Percentiles rank a stretch among this genome's conserved stretches.
phyloP scores from a whole-genome alignment of 2,113 vertebrate species.

The Labrus mixtus region DNA sequence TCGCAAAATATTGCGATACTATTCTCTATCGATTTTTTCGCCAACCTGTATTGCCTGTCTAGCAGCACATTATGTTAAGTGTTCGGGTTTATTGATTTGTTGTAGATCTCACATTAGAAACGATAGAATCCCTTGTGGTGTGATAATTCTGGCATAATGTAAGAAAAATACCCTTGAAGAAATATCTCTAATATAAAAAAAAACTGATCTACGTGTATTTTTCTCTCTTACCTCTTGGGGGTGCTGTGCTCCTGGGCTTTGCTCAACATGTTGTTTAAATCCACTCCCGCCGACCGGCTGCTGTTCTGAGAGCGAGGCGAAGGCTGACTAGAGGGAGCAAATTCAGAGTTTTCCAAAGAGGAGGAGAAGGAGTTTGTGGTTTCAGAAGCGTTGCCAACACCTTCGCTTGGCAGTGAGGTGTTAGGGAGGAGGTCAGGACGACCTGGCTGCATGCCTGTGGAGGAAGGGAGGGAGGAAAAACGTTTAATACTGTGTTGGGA shows the following conservation, averaged over 20 bases:
- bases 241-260: slow-evolving; percentile 40
- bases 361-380: slow-evolving; percentile 76
- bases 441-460: slow-evolving; percentile 81
- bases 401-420: slow-evolving; percentile 78
- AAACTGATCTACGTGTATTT: neutral
- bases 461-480: slow-evolving; percentile 12
- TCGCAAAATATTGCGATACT: too few relatives aligned
- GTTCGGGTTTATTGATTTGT: neutral
- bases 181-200: neutral
- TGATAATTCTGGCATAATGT: neutral
- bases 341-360: slow-evolving; percentile 73
- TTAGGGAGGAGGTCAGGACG: slow-evolving; percentile 90
- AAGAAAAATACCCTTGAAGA: neutral
- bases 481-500: slow-evolving; percentile 11
- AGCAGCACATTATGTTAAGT: too few relatives aligned
- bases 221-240: slow-evolving; percentile 55
- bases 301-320: slow-evolving; percentile 25
- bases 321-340: slow-evolving; percentile 18
- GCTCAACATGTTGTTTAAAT: slow-evolving; percentile 21
- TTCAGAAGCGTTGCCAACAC: slow-evolving; percentile 77
- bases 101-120: neutral
- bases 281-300: slow-evolving; percentile 44
- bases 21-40: too few relatives aligned
- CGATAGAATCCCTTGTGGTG: neutral
- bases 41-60: too few relatives aligned